Evolutionary conservation across 2,888 invertebrate species (phyloP).

Genomic region (Diplolepis rosae): DNA sequence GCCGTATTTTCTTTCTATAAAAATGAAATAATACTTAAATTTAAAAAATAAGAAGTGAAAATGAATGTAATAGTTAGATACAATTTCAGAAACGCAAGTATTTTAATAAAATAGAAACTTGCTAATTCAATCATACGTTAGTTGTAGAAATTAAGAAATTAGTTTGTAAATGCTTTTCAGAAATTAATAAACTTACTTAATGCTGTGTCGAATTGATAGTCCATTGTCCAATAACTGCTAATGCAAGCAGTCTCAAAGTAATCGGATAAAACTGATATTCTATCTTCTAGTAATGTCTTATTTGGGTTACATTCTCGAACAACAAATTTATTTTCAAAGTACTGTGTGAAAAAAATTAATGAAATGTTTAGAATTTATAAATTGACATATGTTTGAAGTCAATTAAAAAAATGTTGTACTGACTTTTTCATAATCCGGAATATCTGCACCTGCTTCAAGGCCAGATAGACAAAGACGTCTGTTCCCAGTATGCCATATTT

Average conservation of each 20-base stretch:
- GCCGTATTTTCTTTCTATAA: constrained; percentile 78
- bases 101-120: too few relatives aligned
- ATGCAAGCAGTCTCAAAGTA: constrained; percentile 89
- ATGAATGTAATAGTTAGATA: neutral
- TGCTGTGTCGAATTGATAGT: constrained; percentile 78
- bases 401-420: too few relatives aligned
- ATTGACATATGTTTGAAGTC: too few relatives aligned
- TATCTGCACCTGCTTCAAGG: too few relatives aligned
- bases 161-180: neutral
- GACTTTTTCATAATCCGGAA: too few relatives aligned
- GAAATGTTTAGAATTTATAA: too few relatives aligned
- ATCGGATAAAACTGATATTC: constrained; percentile 82
- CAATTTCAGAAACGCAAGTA: neutral
- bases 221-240: constrained; percentile 88
- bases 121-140: too few relatives aligned
- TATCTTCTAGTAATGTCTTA: constrained; percentile 84
- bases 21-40: neutral
- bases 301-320: constrained; percentile 81
- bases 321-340: constrained; percentile 83
- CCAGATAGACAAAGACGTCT: too few relatives aligned
- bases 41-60: constrained; percentile 8
- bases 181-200: constrained; percentile 77
- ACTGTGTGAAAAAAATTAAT: constrained; percentile 76
- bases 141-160: neutral
- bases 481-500: too few relatives aligned